Evolutionary conservation across 2,888 invertebrate species (phyloP).

Genomic region (Nasonovia ribisnigri): DNA sequence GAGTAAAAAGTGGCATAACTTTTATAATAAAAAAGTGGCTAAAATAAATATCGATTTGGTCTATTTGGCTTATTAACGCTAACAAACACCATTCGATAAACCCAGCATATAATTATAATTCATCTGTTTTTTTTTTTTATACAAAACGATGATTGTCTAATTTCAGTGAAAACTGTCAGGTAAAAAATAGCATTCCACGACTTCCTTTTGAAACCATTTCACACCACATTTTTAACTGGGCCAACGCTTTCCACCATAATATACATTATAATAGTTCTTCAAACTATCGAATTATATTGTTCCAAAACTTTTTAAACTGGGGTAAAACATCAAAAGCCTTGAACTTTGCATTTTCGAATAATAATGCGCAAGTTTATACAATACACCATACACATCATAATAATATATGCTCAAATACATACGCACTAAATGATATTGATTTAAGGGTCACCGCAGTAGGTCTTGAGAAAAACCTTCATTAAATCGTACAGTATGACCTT

Average conservation of each 20-base stretch:
- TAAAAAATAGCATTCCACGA: neutral
- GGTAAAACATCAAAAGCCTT: slow-evolving; percentile 22
- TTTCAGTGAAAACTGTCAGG: neutral
- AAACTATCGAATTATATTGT: neutral
- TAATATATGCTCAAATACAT: neutral
- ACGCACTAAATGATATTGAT: slow-evolving; percentile 48
- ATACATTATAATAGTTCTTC: neutral
- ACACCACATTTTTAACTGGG: neutral
- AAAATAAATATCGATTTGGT: neutral
- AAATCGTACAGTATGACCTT: slow-evolving; percentile 24
- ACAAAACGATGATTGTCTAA: neutral
- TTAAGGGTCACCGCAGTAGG: slow-evolving; percentile 11
- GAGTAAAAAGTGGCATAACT: neutral
- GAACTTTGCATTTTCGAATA: slow-evolving; percentile 38
- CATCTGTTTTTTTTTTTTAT: neutral
- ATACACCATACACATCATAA: neutral
- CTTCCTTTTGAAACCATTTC: neutral
- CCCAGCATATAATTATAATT: neutral
- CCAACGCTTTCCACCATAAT: neutral
- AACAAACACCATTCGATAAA: neutral
- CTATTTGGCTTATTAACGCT: neutral
- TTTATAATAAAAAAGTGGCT: neutral
- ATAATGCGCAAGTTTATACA: neutral
- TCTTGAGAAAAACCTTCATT: slow-evolving; percentile 39
- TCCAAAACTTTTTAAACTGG: neutral